These are phyloP conservation scores for Nymphalis urticae DNA, from an alignment of 2,888 invertebrate species.

Conservation along the genomic window DNA sequence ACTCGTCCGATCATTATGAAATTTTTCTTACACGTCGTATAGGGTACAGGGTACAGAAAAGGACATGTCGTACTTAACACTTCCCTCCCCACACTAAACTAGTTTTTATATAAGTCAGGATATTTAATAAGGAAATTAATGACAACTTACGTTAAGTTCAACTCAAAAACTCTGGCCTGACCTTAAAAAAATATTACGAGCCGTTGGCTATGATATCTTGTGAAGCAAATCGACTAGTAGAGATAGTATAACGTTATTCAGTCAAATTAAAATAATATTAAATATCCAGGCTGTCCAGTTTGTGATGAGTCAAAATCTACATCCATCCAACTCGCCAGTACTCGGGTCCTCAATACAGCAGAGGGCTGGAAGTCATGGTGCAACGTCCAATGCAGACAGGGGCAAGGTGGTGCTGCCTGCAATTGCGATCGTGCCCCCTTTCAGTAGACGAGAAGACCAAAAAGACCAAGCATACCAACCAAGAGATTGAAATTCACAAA, in stretches of 20 bases:
- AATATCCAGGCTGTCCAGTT: constrained; percentile 66
- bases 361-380: constrained; percentile 85
- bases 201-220: too few species aligned
- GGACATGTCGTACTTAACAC: too few species aligned
- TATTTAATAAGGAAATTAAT: too few species aligned
- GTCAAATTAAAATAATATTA: background rate
- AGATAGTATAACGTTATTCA: background rate
- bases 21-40: too few species aligned
- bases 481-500: constrained; percentile 9
- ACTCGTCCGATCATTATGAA: too few species aligned
- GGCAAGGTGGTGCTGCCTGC: constrained; percentile 88
- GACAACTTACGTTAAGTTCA: too few species aligned
- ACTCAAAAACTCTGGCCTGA: too few species aligned
- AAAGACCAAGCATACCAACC: constrained; percentile 23
- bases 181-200: too few species aligned
- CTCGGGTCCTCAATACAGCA: constrained; percentile 52
- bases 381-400: constrained; percentile 83
- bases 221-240: too few species aligned
- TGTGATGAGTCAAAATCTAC: constrained; percentile 49
- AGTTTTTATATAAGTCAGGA: too few species aligned
- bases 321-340: constrained; percentile 24
- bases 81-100: too few species aligned
- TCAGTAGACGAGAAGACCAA: constrained; percentile 45
- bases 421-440: constrained; percentile 87
- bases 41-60: too few species aligned